Evolutionary conservation across 2,113 vertebrate genomes (phyloP), one percentile per base, ranked within the genome.

Genomic region (Pseudonaja textilis): DNA sequence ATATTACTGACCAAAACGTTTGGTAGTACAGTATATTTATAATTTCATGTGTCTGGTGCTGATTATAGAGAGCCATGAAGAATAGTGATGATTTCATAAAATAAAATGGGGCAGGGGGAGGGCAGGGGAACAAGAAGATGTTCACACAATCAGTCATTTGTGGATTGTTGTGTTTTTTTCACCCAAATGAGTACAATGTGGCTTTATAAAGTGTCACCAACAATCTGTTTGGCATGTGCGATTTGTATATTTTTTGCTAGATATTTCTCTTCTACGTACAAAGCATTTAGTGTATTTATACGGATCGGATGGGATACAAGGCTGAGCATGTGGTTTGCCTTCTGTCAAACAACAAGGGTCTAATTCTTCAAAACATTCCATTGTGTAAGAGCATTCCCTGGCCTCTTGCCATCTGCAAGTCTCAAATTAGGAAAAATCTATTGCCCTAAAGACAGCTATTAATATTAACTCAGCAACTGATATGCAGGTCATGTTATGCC

Each of bases 311-410:
- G 54, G 5, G 57, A 22, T 25, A 50, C 25, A 89, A 4, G 54
- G 42, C 54, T 85, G 42, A 92, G 50, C 39, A 81, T 55, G 45
- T 59, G 64, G 39, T 85, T 25, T 69, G 11, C 85, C 34, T 93
- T 56, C 55, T 59, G 42, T 55, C 59, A 92, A 92, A 61, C 55
- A 90, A 42, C 89, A 81, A 16, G 47, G 29, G 74, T 86, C 55
- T 90, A 89, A 61, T 85, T 42, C 56, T 90, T 85, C 39, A 92
- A 57, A 92, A 85, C 88, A 89, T 50, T 89, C 88, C 69, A 89
- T 92, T 59, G 74, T 61, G 26, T 47, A 50, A 61, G 55, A 89
- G 14, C 52, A 2, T 85, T 89, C 85, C 45, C 47, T 22, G 54
- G 34, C 69, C 12, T 34, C 50, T 88, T 47, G 25, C 64, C 9